Percentiles rank a stretch among this genome's conserved stretches.
Conservation (phyloP, 2,888 invertebrate genomes). For the Seira ritae region DNA sequence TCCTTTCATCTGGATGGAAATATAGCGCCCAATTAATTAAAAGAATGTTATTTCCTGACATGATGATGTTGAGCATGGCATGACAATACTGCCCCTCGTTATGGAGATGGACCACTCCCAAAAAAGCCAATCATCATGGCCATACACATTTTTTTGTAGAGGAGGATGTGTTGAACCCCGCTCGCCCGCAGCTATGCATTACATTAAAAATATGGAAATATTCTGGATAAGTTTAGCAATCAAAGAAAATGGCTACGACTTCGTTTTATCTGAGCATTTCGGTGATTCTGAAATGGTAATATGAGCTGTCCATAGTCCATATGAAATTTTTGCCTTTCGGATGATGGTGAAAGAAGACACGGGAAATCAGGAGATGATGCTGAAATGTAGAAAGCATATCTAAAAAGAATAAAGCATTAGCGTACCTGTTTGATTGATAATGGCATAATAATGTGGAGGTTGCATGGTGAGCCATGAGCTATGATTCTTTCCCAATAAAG, state of each 20-base stretch:
- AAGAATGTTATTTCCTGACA: background rate
- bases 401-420: background rate
- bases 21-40: constrained; percentile 11
- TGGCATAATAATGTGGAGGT: constrained; percentile 40
- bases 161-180: background rate
- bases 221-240: constrained; percentile 1
- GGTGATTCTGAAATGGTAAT: background rate
- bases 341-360: background rate
- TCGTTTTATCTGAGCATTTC: background rate
- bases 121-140: background rate
- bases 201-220: background rate
- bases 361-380: background rate
- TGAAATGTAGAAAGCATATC: background rate
- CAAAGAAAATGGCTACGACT: constrained; percentile 8
- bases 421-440: constrained; percentile 41
- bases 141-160: background rate
- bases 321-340: background rate
- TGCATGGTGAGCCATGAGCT: constrained; percentile 7
- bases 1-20: constrained; percentile 5
- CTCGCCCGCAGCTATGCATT: background rate
- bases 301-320: background rate
- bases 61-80: background rate
- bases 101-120: background rate
- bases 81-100: background rate
- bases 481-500: background rate